phyloP scores from a whole-genome alignment of 1,140 invertebrate species.

The Arctopsyche grandis region DNA sequence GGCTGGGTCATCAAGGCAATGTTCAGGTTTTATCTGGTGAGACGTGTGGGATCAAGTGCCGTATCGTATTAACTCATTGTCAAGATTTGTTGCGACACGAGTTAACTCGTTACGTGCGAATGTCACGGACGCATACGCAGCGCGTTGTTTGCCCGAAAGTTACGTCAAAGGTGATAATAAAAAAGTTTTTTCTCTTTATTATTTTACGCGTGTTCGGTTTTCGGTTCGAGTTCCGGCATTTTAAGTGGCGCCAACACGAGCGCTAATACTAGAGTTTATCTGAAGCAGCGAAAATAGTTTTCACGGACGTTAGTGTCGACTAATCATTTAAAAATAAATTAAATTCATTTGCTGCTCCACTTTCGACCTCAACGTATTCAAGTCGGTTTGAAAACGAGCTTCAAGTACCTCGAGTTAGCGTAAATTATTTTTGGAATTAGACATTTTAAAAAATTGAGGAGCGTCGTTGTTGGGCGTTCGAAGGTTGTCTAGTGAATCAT shows the following conservation, averaged over 20 bases:
- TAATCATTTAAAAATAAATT: neutral
- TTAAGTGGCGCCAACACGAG: neutral
- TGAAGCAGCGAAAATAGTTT: neutral
- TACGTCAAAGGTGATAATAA: neutral
- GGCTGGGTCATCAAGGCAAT: too few species aligned
- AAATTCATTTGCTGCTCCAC: too few species aligned
- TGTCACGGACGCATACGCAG: neutral
- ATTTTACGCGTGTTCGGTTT: too few species aligned
- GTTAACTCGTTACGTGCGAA: neutral
- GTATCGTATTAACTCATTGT: too few species aligned
- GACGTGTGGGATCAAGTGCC: too few species aligned
- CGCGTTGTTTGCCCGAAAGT: neutral
- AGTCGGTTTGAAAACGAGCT: neutral
- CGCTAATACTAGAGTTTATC: neutral
- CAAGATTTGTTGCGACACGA: too few species aligned
- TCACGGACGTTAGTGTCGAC: neutral
- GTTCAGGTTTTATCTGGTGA: too few species aligned
- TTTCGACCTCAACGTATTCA: neutral
- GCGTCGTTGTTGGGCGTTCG: too few species aligned
- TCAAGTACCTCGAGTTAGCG: too few species aligned
- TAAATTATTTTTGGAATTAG: too few species aligned
- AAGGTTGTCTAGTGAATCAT: too few species aligned
- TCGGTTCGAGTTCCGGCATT: slow-evolving; percentile 1
- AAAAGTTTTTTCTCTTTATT: neutral
- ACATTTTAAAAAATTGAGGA: too few species aligned